Evolutionary conservation across 2,888 invertebrate genomes (phyloP).

Genomic region (Tanaodytes sp.): DNA sequence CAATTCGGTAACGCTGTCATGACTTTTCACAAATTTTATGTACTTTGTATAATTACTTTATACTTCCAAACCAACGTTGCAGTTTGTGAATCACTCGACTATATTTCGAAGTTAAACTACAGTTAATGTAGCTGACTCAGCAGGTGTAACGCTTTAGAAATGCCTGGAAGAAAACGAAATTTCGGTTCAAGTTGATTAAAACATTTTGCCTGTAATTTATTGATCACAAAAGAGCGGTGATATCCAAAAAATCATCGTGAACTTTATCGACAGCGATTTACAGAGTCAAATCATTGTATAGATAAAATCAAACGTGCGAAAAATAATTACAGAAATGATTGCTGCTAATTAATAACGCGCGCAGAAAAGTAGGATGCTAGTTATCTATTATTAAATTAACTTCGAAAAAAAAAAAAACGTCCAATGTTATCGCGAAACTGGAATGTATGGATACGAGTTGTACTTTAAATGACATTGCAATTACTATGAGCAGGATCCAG

Average conservation of each 20-base stretch:
- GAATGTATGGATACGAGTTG: constrained; percentile 34
- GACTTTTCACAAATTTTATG: constrained; percentile 42
- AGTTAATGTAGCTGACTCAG: constrained; percentile 42
- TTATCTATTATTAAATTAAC: constrained; percentile 23
- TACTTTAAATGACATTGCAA: constrained; percentile 48
- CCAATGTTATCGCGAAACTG: constrained; percentile 23
- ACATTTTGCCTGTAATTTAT: constrained; percentile 7
- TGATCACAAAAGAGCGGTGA: constrained; percentile 16
- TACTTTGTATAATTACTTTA: too few species aligned
- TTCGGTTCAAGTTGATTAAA: constrained; percentile 16
- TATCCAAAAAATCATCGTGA: constrained; percentile 8
- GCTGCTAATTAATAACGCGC: constrained; percentile 9
- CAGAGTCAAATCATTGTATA: too few species aligned
- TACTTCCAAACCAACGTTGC: constrained; percentile 24
- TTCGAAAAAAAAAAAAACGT: constrained; percentile 27
- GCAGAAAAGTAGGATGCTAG: background rate
- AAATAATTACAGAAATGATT: constrained; percentile 9
- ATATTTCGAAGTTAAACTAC: constrained; percentile 29
- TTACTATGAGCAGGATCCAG: constrained; percentile 33
- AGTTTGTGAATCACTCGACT: constrained; percentile 33
- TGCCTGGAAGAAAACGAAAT: constrained; percentile 33
- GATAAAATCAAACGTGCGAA: too few species aligned
- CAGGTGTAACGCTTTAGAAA: constrained; percentile 22
- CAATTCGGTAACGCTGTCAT: too few species aligned
- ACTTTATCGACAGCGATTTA: background rate